Evolutionary conservation across 37 sponge, comb jelly and placozoan genomes (phyloP), one percentile per base, ranked within the genome.

Genomic region (Theonella swinhoei): DNA sequence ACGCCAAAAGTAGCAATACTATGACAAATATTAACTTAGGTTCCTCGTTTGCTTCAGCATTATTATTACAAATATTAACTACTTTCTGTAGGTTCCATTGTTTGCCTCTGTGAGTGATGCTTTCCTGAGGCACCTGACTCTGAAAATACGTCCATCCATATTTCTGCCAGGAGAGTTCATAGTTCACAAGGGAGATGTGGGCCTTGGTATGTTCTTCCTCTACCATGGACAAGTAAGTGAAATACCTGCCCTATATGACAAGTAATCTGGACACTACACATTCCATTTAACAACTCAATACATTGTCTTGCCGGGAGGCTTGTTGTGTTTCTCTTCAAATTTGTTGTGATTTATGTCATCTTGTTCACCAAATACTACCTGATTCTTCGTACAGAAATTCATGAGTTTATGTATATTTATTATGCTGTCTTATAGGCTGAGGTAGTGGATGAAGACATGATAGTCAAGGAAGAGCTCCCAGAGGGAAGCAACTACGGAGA

Each of bases 131-230:
- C 74, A 84, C 64, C 76, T 92, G 11, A 60, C 92, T 23, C 68
- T 92, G 31, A 80, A 63, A 5, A 47, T 88, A n/a, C 78, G 87
- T 66, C 88, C 91, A 23, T 81, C 70, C 60, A 30, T 87, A 42
- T 90, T 80, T 79, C 82, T 87, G 24, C 85, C 94, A 11, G 85
- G 79, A 28, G 88, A 94, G 82, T 87, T 67, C 74, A 87, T 94
- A 39, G 82, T 94, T 37, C 74, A 59, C 43, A 88, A 87, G 64
- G 88, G 94, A 75, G 92, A 92, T 25, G 43, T 84, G n/a, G 88
- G 77, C 1, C 63, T 64, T 47, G 88, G 85, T 23, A 63, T 92
- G 70, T 91, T 66, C 75, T 74, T 91, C 66, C 77, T 91, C 43
- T 78, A 73, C 59, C 79, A 82, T 82, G 91, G 91, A 47, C 72